Base-by-base conservation (phyloP, 2,797 vertebrate genomes). In the Garrulus glandarius region DNA sequence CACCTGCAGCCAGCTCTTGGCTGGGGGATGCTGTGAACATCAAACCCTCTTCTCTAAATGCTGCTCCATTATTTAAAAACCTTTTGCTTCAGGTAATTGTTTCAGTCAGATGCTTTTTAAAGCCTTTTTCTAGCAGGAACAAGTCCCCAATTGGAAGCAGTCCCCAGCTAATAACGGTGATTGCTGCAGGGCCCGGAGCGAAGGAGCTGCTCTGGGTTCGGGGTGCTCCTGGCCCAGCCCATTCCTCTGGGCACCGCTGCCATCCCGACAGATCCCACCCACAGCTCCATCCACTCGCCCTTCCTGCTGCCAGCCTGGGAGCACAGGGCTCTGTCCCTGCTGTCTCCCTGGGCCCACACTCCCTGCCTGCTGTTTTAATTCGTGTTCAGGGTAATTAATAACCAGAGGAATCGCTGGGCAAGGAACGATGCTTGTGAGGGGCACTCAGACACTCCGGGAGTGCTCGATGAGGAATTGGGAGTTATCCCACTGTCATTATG, bases 51-150 rank as follows among this genome's bases (percentile, higher is more conserved):
- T 37, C 41, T 32, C 52, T 69, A 52, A 79, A 63, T 29, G 43
- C 63, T 64, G 41, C 57, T 60, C 4, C 9, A 44, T 80, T 83
- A 84, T 72, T 68, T 67, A 50, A 43, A 64, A 63, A 41, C 41
- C 20, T 85, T 92, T 91, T 59, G 16, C 50, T 80, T 64, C 32
- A 68, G 59, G 46, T 72, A 72, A 91, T 89, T 83, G 81, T 79
- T 89, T 83, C 68, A 37, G n/a, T 75, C 76, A 86, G 72, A 52
- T 79, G 44, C 13, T 89, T 89, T 69, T 79, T 6, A 76, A 88
- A 91, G 55, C 13, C 26, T 72, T 83, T 91, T 72, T 27, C 29
- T 43, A 19, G 50, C 41, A 52, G 9, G 70, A 68, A 39, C 16
- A 12, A 59, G 22, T 64, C 44, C 72, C 29, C 13, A 89, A 76